Conservation (phyloP, 1,140 invertebrate species). For the Ostrea denselamellosa region DNA sequence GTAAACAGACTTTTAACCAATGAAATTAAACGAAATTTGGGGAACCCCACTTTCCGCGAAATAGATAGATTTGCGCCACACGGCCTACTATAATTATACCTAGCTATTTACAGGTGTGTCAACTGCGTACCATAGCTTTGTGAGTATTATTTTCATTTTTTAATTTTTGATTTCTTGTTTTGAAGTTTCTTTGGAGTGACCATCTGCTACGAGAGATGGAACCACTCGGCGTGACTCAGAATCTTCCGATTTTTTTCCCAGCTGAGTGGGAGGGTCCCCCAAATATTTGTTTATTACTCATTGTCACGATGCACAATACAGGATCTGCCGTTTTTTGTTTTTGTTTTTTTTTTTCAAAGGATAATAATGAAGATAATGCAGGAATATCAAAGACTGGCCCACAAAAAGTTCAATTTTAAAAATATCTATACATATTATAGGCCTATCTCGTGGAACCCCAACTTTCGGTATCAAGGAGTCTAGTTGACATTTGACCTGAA, state of each 20-base stretch:
- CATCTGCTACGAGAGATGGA: not conserved
- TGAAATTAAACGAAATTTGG: slow-evolving; percentile 5
- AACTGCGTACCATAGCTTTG: not conserved
- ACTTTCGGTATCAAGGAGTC: not conserved
- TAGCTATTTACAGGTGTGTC: slow-evolving; percentile 23
- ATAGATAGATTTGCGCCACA: not conserved
- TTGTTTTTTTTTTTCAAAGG: no score
- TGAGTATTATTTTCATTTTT: not conserved
- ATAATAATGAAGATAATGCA: not conserved
- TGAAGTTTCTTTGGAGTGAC: not conserved
- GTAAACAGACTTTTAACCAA: slow-evolving; percentile 19
- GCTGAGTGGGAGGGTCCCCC: not conserved
- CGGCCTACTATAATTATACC: slow-evolving; percentile 6
- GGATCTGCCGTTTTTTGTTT: not conserved
- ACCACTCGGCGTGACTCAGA: slow-evolving; percentile 8
- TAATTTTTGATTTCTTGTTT: not conserved
- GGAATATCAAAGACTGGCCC: no score
- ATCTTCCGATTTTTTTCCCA: not conserved
- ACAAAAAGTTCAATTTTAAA: no score
- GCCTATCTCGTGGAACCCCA: not conserved
- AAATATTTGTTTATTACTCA: slow-evolving; percentile 31
- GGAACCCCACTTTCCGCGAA: slow-evolving; percentile 33
- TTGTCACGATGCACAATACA: not conserved
- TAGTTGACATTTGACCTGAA: slow-evolving; percentile 20
- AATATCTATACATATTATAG: no score